A percentile compares a stretch with the other conserved stretches of the same genome.
phyloP scores from a whole-genome alignment of 1,140 invertebrate species.

The Colletes latitarsis region DNA sequence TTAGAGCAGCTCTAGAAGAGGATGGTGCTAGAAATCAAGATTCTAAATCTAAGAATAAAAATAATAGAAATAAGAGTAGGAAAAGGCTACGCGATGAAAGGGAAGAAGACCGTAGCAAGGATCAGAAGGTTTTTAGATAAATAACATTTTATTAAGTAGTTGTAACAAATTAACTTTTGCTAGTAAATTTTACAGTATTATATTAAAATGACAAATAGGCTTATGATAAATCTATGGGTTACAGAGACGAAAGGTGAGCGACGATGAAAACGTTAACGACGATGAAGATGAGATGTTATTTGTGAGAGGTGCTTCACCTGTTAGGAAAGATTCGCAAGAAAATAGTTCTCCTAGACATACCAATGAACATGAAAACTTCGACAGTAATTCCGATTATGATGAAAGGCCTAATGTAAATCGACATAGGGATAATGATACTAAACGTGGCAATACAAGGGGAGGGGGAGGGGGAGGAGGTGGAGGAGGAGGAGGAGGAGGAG shows the following conservation, averaged over 20 bases:
- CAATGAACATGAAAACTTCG: conserved; percentile 76
- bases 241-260: conserved; percentile 76
- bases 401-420: conserved; percentile 71
- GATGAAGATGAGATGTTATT: conserved; percentile 91
- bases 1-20: conserved; percentile 84
- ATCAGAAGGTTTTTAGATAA: conserved; percentile 68
- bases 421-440: conserved; percentile 75
- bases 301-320: conserved; percentile 86
- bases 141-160: conserved; percentile 6
- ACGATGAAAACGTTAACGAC: conserved; percentile 83
- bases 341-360: conserved; percentile 69
- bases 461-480: conserved; percentile 26
- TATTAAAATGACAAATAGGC: not conserved
- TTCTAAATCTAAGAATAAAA: conserved; percentile 80
- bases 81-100: conserved; percentile 79
- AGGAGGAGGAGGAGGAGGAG: conserved; percentile 16
- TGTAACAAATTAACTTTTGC: conserved; percentile 16
- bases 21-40: conserved; percentile 81
- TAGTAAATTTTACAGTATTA: conserved; percentile 1
- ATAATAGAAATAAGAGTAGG: conserved; percentile 74
- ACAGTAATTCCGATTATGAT: conserved; percentile 74
- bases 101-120: conserved; percentile 80
- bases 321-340: conserved; percentile 73
- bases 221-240: conserved; percentile 26
- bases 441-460: conserved; percentile 70